phyloP scores from a whole-genome alignment of 2,888 invertebrate species.

The Watsonalla binaria region DNA sequence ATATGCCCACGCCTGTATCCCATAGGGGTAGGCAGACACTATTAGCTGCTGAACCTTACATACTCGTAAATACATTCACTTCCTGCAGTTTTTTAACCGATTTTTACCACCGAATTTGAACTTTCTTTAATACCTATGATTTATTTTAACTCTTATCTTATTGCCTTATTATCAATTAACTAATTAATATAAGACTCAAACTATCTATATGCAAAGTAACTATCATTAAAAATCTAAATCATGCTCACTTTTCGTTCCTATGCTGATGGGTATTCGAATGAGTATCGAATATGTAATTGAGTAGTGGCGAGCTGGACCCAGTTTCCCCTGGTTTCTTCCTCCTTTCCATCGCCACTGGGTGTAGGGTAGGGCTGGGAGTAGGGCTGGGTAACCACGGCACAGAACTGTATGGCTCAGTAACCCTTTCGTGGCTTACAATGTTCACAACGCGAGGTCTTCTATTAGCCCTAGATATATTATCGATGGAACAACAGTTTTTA shows the following conservation, averaged over 20 bases:
- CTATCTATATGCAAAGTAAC: neutral
- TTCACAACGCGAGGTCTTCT: constrained; percentile 54
- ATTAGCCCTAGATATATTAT: constrained; percentile 33
- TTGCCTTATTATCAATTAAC: too few species aligned
- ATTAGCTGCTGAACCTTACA: too few species aligned
- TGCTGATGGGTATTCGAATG: constrained; percentile 68
- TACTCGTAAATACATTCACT: too few species aligned
- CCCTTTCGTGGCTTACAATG: constrained; percentile 34
- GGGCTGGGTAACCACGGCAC: constrained; percentile 30
- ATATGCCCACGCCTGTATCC: too few species aligned
- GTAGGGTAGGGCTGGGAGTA: constrained; percentile 9
- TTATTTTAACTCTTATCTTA: too few species aligned
- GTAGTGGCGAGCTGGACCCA: constrained; percentile 64
- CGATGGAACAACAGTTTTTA: constrained; percentile 35
- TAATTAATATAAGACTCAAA: neutral
- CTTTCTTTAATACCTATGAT: too few species aligned
- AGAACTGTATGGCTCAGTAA: constrained; percentile 19
- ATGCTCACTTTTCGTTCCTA: constrained; percentile 62
- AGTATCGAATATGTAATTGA: constrained; percentile 72
- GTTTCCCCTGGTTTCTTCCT: constrained; percentile 60
- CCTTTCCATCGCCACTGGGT: constrained; percentile 39
- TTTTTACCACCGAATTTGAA: too few species aligned
- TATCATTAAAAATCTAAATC: constrained; percentile 3
- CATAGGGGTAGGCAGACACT: too few species aligned
- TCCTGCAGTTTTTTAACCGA: too few species aligned